A percentile compares a stretch with the other conserved stretches of the same genome.
Conservation (phyloP, 2,113 vertebrate species). For the Donacobius atricapilla region DNA sequence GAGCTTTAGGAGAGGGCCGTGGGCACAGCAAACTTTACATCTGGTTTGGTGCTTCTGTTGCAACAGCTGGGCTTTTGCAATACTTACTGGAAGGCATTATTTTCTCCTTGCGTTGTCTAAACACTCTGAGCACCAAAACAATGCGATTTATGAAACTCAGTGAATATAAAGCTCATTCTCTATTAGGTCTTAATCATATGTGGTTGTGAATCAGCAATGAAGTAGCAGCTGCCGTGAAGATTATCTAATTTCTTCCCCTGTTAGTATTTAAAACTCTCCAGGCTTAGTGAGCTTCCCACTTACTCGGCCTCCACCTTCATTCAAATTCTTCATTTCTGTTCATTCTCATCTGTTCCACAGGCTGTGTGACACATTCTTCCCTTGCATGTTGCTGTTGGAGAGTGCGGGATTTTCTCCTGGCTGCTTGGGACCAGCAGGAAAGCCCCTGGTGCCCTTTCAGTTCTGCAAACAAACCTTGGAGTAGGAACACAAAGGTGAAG, state of each 20-base stretch:
- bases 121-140: slow-evolving; percentile 6
- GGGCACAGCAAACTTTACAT: neutral
- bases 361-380: neutral
- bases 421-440: neutral
- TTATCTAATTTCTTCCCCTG: slow-evolving; percentile 19
- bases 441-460: neutral
- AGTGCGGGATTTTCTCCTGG: neutral
- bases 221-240: neutral
- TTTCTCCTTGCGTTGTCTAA: slow-evolving; percentile 38
- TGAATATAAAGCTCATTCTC: neutral
- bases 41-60: neutral
- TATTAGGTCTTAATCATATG: neutral
- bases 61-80: slow-evolving; percentile 32
- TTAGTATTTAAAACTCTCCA: slow-evolving; percentile 19
- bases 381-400: neutral
- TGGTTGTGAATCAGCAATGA: slow-evolving; percentile 13
- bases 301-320: slow-evolving; percentile 1
- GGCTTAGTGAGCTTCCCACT: neutral
- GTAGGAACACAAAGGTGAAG: neutral
- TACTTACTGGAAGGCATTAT: slow-evolving; percentile 32
- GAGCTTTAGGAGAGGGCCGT: neutral
- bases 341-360: neutral
- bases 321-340: neutral
- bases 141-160: neutral
- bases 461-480: neutral